Conservation (phyloP, 1,140 invertebrate genomes). For the Eriocheir sinensis region DNA sequence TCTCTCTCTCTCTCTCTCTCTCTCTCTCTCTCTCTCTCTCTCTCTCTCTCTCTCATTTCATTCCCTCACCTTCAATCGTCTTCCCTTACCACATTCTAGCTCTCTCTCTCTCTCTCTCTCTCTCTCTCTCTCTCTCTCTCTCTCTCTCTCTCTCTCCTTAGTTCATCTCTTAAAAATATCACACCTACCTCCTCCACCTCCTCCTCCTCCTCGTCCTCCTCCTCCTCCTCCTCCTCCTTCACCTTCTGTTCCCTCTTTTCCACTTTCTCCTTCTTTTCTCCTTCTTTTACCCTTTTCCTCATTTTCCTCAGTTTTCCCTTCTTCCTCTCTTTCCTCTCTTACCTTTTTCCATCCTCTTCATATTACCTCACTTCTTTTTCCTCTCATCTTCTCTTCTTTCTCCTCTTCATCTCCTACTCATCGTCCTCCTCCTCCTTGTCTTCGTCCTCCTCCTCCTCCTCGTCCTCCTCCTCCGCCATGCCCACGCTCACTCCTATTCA, state of each 20-base stretch:
- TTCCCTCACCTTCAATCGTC: not conserved
- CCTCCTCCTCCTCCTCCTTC: not conserved
- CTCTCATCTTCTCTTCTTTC: not conserved
- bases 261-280: not conserved
- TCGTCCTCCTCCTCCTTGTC: not conserved
- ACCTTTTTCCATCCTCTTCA: not conserved
- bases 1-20: not conserved
- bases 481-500: slow-evolving; percentile 70
- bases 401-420: not conserved
- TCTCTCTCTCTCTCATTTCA: not conserved
- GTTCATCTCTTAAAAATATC: not conserved
- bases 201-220: not conserved
- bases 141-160: slow-evolving; percentile 30
- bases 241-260: not conserved
- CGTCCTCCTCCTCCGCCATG: not conserved
- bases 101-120: not conserved
- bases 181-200: not conserved
- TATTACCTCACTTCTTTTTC: not conserved
- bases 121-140: not conserved
- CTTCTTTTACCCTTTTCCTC: not conserved
- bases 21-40: not conserved
- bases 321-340: not conserved
- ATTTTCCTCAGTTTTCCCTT: not conserved
- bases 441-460: not conserved
- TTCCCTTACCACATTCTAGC: not conserved